These are phyloP conservation scores for Phthorimaea operculella DNA, from an alignment of 1,140 invertebrate genomes.

Conservation along the genomic window DNA sequence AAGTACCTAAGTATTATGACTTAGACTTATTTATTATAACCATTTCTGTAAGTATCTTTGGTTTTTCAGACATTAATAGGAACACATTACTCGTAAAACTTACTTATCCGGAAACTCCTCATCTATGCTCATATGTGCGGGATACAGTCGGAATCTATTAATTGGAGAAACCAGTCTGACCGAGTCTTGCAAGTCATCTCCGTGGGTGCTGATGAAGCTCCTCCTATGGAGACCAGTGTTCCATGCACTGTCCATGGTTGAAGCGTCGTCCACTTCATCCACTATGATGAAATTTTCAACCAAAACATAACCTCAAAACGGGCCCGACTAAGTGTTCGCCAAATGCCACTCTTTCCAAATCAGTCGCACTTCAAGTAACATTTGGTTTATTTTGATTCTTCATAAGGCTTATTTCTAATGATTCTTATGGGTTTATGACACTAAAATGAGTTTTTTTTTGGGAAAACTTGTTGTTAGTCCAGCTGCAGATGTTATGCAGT, in stretches of 20 bases:
- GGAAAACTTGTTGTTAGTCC: not conserved
- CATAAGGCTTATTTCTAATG: too few relatives aligned
- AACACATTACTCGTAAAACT: not conserved
- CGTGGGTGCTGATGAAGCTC: constrained; percentile 41
- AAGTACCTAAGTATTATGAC: too few relatives aligned
- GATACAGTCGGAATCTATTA: constrained; percentile 47
- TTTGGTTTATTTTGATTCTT: too few relatives aligned
- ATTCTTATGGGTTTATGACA: too few relatives aligned
- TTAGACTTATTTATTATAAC: too few relatives aligned
- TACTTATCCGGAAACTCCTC: constrained; percentile 30
- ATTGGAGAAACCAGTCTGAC: constrained; percentile 50
- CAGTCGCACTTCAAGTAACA: too few relatives aligned
- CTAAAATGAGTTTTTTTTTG: too few relatives aligned
- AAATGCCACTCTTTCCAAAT: too few relatives aligned
- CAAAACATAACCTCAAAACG: not conserved
- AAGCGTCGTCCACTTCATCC: constrained; percentile 6
- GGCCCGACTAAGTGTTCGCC: too few relatives aligned
- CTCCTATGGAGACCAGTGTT: constrained; percentile 38
- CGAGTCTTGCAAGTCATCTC: constrained; percentile 47
- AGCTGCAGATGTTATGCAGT: constrained; percentile 30
- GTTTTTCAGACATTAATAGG: too few relatives aligned
- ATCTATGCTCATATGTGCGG: constrained; percentile 41
- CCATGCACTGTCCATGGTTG: constrained; percentile 33
- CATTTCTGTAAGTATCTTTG: too few relatives aligned
- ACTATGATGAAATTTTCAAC: constrained; percentile 17